phyloP scores from a whole-genome alignment of 2,888 invertebrate genomes.

The Diplazon laetatorius region DNA sequence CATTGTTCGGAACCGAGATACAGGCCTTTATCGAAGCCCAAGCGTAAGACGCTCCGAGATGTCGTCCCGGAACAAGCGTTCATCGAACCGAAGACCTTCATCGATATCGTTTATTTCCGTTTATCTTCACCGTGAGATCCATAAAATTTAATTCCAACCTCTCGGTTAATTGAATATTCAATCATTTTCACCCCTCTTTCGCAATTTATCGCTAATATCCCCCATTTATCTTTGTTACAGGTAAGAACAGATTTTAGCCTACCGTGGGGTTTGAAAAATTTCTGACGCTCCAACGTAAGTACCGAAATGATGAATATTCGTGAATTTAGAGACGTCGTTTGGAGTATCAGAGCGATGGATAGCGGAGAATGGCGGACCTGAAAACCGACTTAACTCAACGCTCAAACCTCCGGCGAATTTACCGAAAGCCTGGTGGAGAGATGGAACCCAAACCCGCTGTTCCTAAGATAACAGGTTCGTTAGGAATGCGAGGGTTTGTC shows the following conservation, averaged over 20 bases:
- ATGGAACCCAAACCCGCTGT: constrained; percentile 50
- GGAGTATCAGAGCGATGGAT: constrained; percentile 6
- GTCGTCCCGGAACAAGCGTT: constrained; percentile 20
- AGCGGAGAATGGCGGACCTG: constrained; percentile 30
- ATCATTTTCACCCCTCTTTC: constrained; percentile 21
- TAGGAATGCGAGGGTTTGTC: constrained; percentile 67
- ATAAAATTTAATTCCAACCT: constrained; percentile 33
- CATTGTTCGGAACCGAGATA: constrained; percentile 62
- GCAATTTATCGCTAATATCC: constrained; percentile 35
- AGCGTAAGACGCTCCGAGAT: not conserved
- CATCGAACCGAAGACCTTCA: constrained; percentile 19
- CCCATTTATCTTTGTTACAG: constrained; percentile 63
- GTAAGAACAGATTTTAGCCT: constrained; percentile 61
- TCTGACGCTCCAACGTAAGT: constrained; percentile 54
- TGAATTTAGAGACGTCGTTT: constrained; percentile 26
- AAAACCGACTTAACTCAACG: constrained; percentile 40
- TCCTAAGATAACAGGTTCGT: constrained; percentile 70
- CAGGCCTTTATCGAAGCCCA: constrained; percentile 22
- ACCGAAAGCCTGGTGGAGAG: constrained; percentile 45
- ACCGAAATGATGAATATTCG: constrained; percentile 56
- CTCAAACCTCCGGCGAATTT: constrained; percentile 26
- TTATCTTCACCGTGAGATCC: constrained; percentile 10
- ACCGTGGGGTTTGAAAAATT: constrained; percentile 26
- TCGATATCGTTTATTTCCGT: constrained; percentile 43
- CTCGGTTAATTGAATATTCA: constrained; percentile 38